Evolutionary conservation across 2,888 invertebrate genomes (phyloP).

Genomic region (Rhimphoctona megacephalus): DNA sequence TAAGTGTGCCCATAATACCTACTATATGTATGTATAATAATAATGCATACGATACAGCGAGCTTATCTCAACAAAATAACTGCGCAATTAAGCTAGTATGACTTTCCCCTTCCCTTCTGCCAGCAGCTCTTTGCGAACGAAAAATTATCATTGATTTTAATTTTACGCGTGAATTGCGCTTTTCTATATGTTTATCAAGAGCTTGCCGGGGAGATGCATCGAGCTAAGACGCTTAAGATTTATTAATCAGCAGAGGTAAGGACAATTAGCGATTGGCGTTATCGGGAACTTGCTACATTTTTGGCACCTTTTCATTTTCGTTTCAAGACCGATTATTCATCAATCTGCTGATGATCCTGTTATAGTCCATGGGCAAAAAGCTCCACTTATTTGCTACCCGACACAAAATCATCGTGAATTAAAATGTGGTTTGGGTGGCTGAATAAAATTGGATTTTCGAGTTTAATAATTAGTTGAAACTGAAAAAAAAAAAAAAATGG

Average conservation of each 20-base stretch:
- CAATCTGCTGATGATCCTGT: no score
- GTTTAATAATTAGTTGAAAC: not conserved
- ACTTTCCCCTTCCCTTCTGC: constrained; percentile 50
- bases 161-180: constrained; percentile 47
- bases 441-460: not conserved
- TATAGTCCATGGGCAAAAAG: no score
- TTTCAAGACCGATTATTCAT: not conserved
- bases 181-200: constrained; percentile 39
- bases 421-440: not conserved
- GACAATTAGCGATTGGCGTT: not conserved
- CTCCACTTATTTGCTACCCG: no score
- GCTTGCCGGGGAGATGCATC: not conserved
- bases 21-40: constrained; percentile 41
- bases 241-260: not conserved
- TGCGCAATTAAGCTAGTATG: constrained; percentile 77
- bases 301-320: not conserved
- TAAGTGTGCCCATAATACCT: constrained; percentile 25
- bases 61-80: constrained; percentile 81
- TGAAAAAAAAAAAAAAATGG: no score
- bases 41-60: constrained; percentile 37
- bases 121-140: constrained; percentile 52
- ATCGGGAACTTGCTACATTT: not conserved
- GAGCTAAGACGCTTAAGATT: not conserved
- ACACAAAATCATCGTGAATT: not conserved
- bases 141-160: constrained; percentile 58